Evolutionary conservation across 2,113 vertebrate genomes (phyloP).

Genomic region (Myotis davidii): DNA sequence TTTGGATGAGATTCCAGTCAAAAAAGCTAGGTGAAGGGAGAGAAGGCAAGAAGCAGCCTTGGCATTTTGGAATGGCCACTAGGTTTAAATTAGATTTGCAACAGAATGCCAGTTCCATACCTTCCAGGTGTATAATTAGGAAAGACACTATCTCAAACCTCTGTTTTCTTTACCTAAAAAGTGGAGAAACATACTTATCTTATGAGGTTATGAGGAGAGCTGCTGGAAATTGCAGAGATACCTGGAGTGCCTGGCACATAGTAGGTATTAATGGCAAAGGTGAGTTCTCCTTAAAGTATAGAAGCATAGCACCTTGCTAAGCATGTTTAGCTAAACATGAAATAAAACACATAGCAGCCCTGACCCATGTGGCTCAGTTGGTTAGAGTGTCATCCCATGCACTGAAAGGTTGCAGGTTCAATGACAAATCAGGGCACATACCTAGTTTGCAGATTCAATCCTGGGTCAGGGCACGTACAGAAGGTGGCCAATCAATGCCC

Average conservation of each 20-base stretch:
- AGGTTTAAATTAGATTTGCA: neutral
- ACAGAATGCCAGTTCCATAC: neutral
- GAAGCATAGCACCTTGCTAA: neutral
- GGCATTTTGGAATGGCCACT: neutral
- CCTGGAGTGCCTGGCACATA: neutral
- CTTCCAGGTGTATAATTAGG: neutral
- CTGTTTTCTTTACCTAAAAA: constrained; percentile 15
- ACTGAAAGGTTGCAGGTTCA: neutral
- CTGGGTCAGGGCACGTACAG: neutral
- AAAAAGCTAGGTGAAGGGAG: neutral
- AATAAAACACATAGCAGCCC: neutral
- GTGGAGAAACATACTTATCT: neutral
- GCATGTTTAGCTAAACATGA: neutral
- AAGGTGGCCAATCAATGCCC: neutral
- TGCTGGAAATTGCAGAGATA: neutral
- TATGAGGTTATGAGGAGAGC: neutral
- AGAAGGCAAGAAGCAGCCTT: neutral
- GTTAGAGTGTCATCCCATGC: neutral
- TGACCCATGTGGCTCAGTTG: neutral
- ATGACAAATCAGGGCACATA: neutral
- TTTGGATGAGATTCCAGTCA: neutral
- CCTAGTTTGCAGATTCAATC: neutral
- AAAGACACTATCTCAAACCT: neutral
- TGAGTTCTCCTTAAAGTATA: neutral
- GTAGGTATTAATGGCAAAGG: neutral